Base-by-base conservation (phyloP, 2,888 invertebrate species). In the Cheilosia scutellata region DNA sequence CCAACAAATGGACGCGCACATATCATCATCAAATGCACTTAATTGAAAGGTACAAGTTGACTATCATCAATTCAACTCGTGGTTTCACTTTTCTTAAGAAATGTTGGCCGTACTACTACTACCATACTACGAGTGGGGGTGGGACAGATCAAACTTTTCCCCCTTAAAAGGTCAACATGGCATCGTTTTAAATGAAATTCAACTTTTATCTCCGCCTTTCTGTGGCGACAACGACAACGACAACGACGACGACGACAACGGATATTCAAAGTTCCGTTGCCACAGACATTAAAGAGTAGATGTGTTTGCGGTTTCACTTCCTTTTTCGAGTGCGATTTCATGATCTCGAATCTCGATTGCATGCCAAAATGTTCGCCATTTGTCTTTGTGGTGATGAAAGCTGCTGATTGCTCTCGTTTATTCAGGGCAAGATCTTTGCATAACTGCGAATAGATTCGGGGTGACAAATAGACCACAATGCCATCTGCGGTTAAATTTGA, bases 351-450 rank as follows among this genome's bases (percentile, higher is more conserved):
- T 65, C 65, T 65, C 42, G 58, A 76, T 42, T 60, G 49, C 58
- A 82, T 51, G 63, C 63, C 58, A 76, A 75, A 82, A 49, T 75
- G 75, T 63, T 82, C 25, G 9, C 57, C 63, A 60, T 70, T 71
- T 71, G 44, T 82, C 65, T 76, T 58, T 76, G 76, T 53, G 65
- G 58, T 58, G 71, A 71, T 76, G 65, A 76, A 71, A 65, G 57
- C 7, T 71, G 70, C 58, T 82, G 82, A 76, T 70, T 75, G 75
- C 27, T 57, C 63, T 44, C 4, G 27, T 65, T 71, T 51, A 63
- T 63, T 63, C 31, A 51, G 57, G 55, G n/a, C 25, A 44, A 60
- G 37, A 53, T 60, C 33, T 66, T 74, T 33, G 55, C 33, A 76
- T 40, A 55, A 27, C 16, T 16, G 40, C n/a, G 20, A 25, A 5